Percentiles rank a stretch among this genome's conserved stretches.
These are phyloP conservation scores for Xenopus laevis DNA, from an alignment of 2,113 vertebrate species.

Conservation along the genomic window DNA sequence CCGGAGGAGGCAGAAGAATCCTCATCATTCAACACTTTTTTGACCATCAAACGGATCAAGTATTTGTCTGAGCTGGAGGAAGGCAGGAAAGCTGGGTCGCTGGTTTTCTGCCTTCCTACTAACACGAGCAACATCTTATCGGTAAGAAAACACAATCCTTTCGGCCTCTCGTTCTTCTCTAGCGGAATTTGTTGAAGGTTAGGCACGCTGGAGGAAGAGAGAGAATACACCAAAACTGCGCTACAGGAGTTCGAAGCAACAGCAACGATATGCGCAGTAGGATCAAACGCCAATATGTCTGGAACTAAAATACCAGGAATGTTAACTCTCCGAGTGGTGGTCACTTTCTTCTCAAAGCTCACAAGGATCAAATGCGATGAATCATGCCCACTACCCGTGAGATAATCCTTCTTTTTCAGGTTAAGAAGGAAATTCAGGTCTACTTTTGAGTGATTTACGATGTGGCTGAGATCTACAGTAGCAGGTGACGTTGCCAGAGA, in stretches of 20 bases:
- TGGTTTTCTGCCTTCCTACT: conserved; percentile 82
- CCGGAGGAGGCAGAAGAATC: conserved; percentile 44
- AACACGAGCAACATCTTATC: conserved; percentile 81
- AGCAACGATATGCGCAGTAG: conserved; percentile 70
- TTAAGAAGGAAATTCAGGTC: conserved; percentile 77
- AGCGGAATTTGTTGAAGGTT: conserved; percentile 86
- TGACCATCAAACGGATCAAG: conserved; percentile 68
- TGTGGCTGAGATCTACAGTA: conserved; percentile 79
- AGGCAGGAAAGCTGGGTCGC: conserved; percentile 81
- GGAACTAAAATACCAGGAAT: conserved; percentile 92
- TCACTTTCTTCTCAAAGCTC: conserved; percentile 81
- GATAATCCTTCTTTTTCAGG: conserved; percentile 72
- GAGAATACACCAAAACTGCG: conserved; percentile 82
- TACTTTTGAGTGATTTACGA: conserved; percentile 66
- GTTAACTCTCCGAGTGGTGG: conserved; percentile 78
- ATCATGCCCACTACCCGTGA: conserved; percentile 82
- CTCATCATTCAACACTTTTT: conserved; percentile 68
- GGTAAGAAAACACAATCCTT: conserved; percentile 87
- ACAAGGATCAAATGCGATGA: conserved; percentile 88
- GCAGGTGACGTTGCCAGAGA: conserved; percentile 64
- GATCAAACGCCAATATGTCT: conserved; percentile 84
- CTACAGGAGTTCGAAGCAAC: conserved; percentile 89
- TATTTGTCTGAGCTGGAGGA: conserved; percentile 88
- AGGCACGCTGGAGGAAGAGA: conserved; percentile 74
- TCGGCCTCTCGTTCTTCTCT: conserved; percentile 82